phyloP scores from a whole-genome alignment of 2,113 vertebrate species.

The Phalacrocorax brasilianus region DNA sequence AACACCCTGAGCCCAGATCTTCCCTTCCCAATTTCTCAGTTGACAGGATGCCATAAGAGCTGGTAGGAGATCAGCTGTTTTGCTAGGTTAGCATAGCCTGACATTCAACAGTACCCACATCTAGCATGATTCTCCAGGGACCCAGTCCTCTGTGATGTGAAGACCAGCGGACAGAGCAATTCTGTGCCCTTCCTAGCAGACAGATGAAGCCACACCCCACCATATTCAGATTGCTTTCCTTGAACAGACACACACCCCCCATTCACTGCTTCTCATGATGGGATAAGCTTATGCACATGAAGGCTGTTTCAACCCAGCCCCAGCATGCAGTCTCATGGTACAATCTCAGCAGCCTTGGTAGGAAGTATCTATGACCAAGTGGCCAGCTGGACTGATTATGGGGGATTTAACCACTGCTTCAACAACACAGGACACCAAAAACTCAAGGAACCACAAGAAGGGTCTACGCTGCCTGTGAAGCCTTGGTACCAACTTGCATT shows the following conservation, averaged over 20 bases:
- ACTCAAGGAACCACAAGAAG: neutral
- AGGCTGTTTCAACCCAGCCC: neutral
- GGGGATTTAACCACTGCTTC: neutral
- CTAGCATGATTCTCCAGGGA: neutral
- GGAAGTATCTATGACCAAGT: neutral
- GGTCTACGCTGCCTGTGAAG: neutral
- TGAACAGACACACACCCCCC: neutral
- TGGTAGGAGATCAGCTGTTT: neutral
- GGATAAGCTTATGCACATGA: neutral
- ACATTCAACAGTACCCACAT: neutral
- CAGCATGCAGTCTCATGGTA: neutral
- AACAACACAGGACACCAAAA: neutral
- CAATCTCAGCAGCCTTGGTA: neutral
- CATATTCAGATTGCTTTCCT: neutral
- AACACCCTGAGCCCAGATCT: neutral
- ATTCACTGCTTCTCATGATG: neutral
- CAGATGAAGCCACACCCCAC: neutral
- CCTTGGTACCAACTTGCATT: neutral
- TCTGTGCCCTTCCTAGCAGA: neutral
- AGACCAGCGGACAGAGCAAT: neutral
- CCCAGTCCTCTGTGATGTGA: neutral
- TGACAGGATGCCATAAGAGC: neutral
- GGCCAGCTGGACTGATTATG: rapidly evolving
- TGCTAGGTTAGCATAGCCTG: neutral
- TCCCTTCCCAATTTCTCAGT: neutral